Evolutionary conservation across 2,888 invertebrate genomes (phyloP).

Genomic region (Icerya purchasi): DNA sequence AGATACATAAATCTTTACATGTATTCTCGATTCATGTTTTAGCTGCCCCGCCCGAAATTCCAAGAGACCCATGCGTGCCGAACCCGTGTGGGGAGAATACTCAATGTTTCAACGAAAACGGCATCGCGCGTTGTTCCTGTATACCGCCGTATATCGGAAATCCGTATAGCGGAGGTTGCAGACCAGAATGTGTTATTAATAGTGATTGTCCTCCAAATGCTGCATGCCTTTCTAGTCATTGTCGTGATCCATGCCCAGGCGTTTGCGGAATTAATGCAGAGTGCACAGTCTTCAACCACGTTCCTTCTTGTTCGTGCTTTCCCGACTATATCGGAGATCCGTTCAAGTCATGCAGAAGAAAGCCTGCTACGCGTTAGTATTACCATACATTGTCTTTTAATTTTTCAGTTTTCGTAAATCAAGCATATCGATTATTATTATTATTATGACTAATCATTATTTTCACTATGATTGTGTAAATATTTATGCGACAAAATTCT

Average conservation of each 20-base stretch:
- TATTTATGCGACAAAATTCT: not conserved
- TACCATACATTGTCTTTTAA: not conserved
- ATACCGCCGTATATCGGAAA: conserved; percentile 74
- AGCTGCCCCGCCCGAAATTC: conserved; percentile 20
- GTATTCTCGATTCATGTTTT: conserved; percentile 11
- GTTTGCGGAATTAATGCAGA: conserved; percentile 64
- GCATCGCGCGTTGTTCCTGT: conserved; percentile 53
- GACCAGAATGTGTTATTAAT: conserved; percentile 64
- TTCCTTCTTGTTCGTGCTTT: conserved; percentile 59
- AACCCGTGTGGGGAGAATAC: conserved; percentile 72
- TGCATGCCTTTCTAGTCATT: conserved; percentile 63
- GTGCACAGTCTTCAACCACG: conserved; percentile 59
- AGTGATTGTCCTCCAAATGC: conserved; percentile 55
- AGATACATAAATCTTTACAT: conserved; percentile 4
- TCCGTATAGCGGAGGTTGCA: conserved; percentile 63
- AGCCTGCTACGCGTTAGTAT: conserved; percentile 22
- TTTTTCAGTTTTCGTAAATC: not conserved
- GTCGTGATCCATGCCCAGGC: conserved; percentile 65
- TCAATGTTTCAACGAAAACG: conserved; percentile 46
- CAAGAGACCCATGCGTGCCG: conserved; percentile 45
- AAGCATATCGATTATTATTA: not conserved
- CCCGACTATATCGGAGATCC: conserved; percentile 63
- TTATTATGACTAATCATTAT: not conserved
- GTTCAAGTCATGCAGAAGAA: conserved; percentile 48
- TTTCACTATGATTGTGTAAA: not conserved